Percentiles rank a stretch among this genome's conserved stretches.
These are phyloP conservation scores for Andrena hattorfiana DNA, from an alignment of 2,888 invertebrate species.

Conservation along the genomic window DNA sequence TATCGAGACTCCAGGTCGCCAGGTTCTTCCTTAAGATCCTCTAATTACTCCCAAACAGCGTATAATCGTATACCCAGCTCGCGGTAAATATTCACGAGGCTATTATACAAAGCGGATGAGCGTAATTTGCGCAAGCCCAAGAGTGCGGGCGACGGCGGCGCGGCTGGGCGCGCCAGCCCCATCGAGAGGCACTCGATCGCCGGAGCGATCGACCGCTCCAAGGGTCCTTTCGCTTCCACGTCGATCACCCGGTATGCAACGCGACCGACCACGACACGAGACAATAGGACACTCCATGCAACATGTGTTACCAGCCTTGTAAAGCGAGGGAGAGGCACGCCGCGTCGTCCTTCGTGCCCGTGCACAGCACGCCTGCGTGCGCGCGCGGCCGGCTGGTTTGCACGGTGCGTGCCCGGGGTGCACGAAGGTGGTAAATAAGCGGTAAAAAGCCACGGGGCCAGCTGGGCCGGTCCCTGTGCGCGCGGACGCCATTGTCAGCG, in stretches of 20 bases:
- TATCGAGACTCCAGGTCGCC: conserved; percentile 6
- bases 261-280: conserved; percentile 44
- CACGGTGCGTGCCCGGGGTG: conserved; percentile 27
- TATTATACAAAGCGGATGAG: conserved; percentile 29
- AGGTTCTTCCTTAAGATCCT: background rate
- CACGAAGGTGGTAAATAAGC: conserved; percentile 53
- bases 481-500: conserved; percentile 51
- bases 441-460: conserved; percentile 53
- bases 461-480: conserved; percentile 44
- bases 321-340: conserved; percentile 27
- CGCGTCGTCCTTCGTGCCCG: conserved; percentile 1
- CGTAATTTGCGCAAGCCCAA: conserved; percentile 16
- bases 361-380: background rate
- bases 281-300: conserved; percentile 66
- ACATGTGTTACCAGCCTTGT: conserved; percentile 65
- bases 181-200: conserved; percentile 24
- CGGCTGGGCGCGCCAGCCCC: conserved; percentile 13
- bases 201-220: conserved; percentile 1
- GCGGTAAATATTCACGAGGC: conserved; percentile 34
- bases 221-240: conserved; percentile 24
- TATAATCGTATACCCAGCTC: background rate
- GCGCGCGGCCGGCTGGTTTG: background rate
- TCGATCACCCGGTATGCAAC: conserved; percentile 50
- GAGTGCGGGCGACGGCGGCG: background rate
- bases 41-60: conserved; percentile 2